Conservation (phyloP, 2,113 vertebrate genomes). For the Ramphastos sulfuratus region DNA sequence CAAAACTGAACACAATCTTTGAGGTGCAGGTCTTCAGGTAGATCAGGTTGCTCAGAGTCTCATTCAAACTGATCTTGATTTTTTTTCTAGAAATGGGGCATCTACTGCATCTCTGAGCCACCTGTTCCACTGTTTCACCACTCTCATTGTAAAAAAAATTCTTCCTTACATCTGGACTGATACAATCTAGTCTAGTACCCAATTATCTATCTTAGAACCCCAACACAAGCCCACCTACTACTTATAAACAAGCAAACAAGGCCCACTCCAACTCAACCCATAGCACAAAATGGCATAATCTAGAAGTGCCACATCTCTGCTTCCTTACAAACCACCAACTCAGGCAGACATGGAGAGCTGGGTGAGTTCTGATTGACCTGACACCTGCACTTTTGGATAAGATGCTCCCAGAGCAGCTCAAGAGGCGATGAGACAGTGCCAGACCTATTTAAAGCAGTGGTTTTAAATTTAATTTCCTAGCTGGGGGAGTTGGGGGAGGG, state of each 20-base stretch:
- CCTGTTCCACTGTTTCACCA: neutral
- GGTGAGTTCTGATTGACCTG: slow-evolving; percentile 45
- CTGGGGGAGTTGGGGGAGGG: slow-evolving; percentile 9
- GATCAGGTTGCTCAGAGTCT: neutral
- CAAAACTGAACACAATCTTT: no score
- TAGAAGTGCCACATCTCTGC: neutral
- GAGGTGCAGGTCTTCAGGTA: no score
- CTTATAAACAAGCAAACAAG: neutral
- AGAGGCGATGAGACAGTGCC: slow-evolving; percentile 32
- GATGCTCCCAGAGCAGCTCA: slow-evolving; percentile 32
- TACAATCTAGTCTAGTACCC: neutral
- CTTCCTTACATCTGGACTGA: neutral
- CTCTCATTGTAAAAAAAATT: neutral
- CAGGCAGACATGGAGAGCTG: neutral
- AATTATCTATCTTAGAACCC: neutral
- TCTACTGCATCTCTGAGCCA: neutral
- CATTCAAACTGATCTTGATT: neutral
- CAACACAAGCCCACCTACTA: neutral
- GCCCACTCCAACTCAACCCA: neutral
- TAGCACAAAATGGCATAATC: neutral
- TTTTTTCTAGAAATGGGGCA: neutral
- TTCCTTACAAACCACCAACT: neutral
- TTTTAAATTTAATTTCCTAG: slow-evolving; percentile 64
- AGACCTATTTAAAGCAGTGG: slow-evolving; percentile 59
- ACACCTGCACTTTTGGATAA: slow-evolving; percentile 26